Evolutionary conservation across 2,888 invertebrate genomes (phyloP).

Genomic region (Lissonota sp.): DNA sequence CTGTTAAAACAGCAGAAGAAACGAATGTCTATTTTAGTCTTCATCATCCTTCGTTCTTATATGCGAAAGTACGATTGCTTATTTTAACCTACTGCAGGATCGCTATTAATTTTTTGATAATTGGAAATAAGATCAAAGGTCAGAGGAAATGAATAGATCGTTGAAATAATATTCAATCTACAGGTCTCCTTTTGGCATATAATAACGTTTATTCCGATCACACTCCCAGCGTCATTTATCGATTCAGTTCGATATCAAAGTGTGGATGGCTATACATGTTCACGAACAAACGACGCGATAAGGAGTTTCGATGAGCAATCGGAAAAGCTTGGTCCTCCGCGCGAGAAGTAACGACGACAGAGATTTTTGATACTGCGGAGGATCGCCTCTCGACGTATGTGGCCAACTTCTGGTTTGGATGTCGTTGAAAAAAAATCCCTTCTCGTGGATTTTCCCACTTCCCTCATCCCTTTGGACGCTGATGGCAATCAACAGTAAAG

Average conservation of each 20-base stretch:
- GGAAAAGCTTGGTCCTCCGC: slow-evolving; percentile 4
- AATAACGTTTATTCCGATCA: background rate
- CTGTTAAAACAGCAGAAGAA: slow-evolving; percentile 85
- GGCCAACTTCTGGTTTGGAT: slow-evolving; percentile 17
- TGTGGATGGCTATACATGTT: slow-evolving; percentile 4
- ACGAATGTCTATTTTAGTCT: background rate
- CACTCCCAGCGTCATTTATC: background rate
- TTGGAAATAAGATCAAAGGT: background rate
- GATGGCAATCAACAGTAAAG: slow-evolving; percentile 70
- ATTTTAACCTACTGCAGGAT: slow-evolving; percentile 9
- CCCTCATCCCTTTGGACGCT: slow-evolving; percentile 15
- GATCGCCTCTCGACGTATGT: slow-evolving; percentile 10
- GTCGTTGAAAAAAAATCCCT: slow-evolving; percentile 22
- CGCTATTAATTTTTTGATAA: slow-evolving; percentile 9
- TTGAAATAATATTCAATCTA: background rate
- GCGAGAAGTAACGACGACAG: slow-evolving; percentile 19
- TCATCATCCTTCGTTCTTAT: background rate
- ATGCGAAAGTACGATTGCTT: no score
- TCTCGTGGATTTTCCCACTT: slow-evolving; percentile 9
- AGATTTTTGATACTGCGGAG: slow-evolving; percentile 25
- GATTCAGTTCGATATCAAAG: background rate
- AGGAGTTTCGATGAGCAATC: background rate
- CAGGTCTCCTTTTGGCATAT: background rate
- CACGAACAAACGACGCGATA: background rate
- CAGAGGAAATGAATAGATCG: background rate